Evolutionary conservation across 1,140 invertebrate species (phyloP).

Genomic region (Pemphigus obesinymphae): DNA sequence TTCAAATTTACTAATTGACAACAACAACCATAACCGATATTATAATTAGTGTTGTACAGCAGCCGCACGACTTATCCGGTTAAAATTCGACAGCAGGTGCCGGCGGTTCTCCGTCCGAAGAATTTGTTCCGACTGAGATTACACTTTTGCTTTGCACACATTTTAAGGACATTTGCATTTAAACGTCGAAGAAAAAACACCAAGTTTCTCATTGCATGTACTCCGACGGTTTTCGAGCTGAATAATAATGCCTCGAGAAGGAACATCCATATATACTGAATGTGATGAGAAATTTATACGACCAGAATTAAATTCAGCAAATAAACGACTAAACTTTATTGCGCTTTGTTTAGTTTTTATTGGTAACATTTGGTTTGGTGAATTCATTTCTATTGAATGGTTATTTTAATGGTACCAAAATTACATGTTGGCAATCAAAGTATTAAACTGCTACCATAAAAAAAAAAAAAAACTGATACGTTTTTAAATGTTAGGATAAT

Average conservation of each 20-base stretch:
- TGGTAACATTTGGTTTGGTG: neutral
- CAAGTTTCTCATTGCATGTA: too few relatives aligned
- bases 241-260: neutral
- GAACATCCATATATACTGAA: neutral
- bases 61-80: too few relatives aligned
- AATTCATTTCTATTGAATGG: neutral
- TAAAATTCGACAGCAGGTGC: too few relatives aligned
- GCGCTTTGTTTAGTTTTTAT: constrained; percentile 19
- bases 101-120: too few relatives aligned
- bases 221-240: neutral
- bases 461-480: too few relatives aligned
- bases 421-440: neutral
- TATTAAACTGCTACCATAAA: too few relatives aligned
- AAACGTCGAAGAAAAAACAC: neutral
- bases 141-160: neutral
- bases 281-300: neutral
- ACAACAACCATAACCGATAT: too few relatives aligned
- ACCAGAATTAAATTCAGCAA: constrained; percentile 1
- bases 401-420: neutral
- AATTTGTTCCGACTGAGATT: neutral
- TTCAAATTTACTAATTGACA: too few relatives aligned
- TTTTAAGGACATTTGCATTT: neutral
- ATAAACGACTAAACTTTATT: constrained; percentile 6
- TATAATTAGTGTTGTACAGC: too few relatives aligned
- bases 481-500: too few relatives aligned